These are phyloP conservation scores for Thymallus thymallus DNA, from an alignment of 2,113 vertebrate species.

Conservation along the genomic window DNA sequence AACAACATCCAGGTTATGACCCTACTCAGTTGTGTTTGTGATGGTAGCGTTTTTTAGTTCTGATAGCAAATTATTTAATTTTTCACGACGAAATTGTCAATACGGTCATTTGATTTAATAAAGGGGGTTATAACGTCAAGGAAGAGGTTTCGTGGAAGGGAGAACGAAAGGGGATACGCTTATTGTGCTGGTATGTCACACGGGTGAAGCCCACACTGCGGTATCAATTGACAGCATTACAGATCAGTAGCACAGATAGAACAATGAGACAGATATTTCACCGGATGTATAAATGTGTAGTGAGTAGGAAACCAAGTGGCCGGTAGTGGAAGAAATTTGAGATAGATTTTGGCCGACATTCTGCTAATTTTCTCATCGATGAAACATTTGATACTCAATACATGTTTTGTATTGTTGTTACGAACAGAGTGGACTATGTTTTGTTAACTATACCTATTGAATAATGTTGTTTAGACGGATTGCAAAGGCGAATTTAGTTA, in stretches of 20 bases:
- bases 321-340: too few species aligned
- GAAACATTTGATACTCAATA: too few species aligned
- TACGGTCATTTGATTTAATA: not conserved
- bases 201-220: not conserved
- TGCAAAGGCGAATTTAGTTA: too few species aligned
- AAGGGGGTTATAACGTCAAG: not conserved
- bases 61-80: not conserved
- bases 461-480: too few species aligned
- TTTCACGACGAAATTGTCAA: not conserved
- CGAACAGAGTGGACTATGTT: too few species aligned
- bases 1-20: conserved; percentile 2
- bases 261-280: too few species aligned
- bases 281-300: too few species aligned
- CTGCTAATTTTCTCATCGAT: too few species aligned
- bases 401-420: too few species aligned
- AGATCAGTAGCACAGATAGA: not conserved
- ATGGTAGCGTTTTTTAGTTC: not conserved
- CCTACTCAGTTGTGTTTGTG: not conserved
- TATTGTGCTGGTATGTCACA: not conserved
- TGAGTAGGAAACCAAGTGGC: too few species aligned
- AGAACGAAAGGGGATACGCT: not conserved
- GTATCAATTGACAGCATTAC: not conserved
- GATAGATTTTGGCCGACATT: too few species aligned
- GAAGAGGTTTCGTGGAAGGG: not conserved
- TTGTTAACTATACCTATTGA: too few species aligned